Evolutionary conservation across 2,888 invertebrate genomes (phyloP).

Genomic region (Myopa tessellatipennis): DNA sequence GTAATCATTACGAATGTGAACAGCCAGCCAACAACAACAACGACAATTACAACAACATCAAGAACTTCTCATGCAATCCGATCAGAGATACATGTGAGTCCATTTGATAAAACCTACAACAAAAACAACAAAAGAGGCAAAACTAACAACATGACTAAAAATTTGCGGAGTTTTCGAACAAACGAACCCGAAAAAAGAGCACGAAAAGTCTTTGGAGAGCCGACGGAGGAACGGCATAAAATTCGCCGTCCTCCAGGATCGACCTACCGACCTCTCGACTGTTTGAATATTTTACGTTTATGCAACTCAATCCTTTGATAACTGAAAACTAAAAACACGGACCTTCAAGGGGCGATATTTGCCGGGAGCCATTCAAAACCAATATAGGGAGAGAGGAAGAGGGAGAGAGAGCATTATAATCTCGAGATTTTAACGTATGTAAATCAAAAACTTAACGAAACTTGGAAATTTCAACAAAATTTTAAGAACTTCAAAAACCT

Average conservation of each 20-base stretch:
- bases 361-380: background rate
- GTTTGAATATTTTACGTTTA: background rate
- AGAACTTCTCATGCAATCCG: slow-evolving; percentile 19
- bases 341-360: background rate
- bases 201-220: slow-evolving; percentile 9
- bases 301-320: slow-evolving; percentile 8
- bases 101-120: background rate
- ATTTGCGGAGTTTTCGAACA: background rate
- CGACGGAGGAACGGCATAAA: background rate
- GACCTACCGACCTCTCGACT: background rate
- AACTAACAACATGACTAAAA: background rate
- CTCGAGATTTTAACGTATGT: no score
- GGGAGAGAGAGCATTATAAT: background rate
- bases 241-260: background rate
- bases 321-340: background rate
- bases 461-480: no score
- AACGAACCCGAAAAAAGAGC: background rate
- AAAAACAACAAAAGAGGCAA: background rate
- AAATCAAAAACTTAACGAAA: background rate
- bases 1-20: slow-evolving; percentile 26
- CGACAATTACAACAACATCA: slow-evolving; percentile 18
- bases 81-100: slow-evolving; percentile 10
- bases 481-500: background rate
- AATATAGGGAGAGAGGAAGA: background rate
- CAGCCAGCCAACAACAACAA: slow-evolving; percentile 12